These are phyloP conservation scores for Sylvilagus bachmani DNA, from an alignment of 2,113 vertebrate genomes.

Conservation along the genomic window DNA sequence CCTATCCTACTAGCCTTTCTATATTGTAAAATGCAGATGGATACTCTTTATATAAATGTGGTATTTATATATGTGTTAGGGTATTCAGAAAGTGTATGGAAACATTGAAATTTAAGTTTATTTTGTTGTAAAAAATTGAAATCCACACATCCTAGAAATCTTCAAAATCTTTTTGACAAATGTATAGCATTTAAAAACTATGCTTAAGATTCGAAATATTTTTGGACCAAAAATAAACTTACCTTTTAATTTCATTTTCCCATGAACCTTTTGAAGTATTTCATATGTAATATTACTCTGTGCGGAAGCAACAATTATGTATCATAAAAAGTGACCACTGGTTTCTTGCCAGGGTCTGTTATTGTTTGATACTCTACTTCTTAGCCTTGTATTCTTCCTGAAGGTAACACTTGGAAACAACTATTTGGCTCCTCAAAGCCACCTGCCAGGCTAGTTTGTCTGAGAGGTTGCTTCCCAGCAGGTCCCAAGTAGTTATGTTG, in stretches of 20 bases:
- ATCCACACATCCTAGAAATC: no score
- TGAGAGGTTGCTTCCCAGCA: constrained; percentile 64
- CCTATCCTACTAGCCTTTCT: neutral
- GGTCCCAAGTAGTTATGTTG: constrained; percentile 16
- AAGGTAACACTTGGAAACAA: constrained; percentile 23
- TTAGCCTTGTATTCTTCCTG: neutral
- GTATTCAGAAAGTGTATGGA: neutral
- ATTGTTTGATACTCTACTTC: neutral
- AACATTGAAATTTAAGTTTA: no score
- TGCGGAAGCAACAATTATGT: neutral
- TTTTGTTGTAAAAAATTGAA: no score
- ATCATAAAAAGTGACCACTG: neutral
- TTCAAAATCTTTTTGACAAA: no score
- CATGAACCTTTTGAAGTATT: no score
- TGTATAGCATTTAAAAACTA: no score
- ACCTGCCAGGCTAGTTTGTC: constrained; percentile 34
- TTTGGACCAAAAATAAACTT: no score
- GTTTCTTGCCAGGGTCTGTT: neutral
- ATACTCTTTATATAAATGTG: neutral
- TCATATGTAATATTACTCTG: no score
- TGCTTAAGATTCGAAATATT: no score
- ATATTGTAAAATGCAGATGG: neutral
- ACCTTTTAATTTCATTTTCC: no score
- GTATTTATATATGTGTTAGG: neutral
- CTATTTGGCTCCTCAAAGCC: constrained; percentile 3